Evolutionary conservation across 2,113 vertebrate genomes (phyloP).

Genomic region (Coturnix japonica): DNA sequence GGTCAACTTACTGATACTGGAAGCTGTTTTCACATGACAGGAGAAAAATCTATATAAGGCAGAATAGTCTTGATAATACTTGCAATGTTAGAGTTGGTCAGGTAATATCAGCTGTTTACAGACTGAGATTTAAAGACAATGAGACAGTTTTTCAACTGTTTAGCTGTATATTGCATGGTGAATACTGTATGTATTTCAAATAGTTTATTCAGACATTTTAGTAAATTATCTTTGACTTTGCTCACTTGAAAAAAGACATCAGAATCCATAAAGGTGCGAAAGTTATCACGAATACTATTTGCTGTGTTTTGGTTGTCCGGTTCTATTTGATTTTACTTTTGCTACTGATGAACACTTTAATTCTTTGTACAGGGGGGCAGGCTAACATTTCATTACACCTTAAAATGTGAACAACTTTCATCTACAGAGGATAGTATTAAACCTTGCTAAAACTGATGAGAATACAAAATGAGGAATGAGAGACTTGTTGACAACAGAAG

Average conservation of each 20-base stretch:
- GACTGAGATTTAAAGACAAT: background rate
- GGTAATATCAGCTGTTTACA: background rate
- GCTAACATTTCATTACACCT: background rate
- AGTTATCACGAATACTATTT: background rate
- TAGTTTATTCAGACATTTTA: background rate
- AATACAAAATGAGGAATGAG: background rate
- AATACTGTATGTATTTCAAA: background rate
- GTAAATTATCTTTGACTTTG: background rate
- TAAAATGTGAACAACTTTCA: background rate
- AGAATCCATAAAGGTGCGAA: background rate
- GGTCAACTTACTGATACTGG: background rate
- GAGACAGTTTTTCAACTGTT: background rate
- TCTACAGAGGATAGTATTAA: background rate
- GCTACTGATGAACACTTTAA: background rate
- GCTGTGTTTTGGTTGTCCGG: background rate
- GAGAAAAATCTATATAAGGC: background rate
- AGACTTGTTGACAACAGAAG: background rate
- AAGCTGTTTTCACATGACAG: background rate
- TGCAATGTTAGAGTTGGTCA: background rate
- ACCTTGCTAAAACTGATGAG: background rate
- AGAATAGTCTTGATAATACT: background rate
- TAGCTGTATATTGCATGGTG: background rate
- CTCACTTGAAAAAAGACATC: background rate
- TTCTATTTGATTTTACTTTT: constrained; percentile 15
- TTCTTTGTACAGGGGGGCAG: background rate